Percentiles rank a stretch among this genome's conserved stretches.
These are phyloP conservation scores for Microctenopoma lineatum DNA, from an alignment of 2,797 vertebrate genomes.

Conservation along the genomic window DNA sequence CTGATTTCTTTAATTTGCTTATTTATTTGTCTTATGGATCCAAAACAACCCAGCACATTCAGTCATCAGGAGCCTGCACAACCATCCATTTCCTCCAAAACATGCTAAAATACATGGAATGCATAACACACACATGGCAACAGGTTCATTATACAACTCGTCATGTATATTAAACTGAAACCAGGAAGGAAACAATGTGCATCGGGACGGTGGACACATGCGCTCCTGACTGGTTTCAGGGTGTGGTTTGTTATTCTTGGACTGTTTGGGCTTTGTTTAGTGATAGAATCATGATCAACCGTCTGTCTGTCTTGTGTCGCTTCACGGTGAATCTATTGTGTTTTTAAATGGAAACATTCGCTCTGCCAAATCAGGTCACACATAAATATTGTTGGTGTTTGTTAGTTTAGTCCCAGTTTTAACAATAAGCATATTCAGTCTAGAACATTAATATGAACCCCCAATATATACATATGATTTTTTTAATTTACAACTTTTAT, in stretches of 20 bases:
- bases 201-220: background rate
- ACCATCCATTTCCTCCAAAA: background rate
- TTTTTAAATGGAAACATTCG: slow-evolving; percentile 2
- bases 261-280: slow-evolving; percentile 1
- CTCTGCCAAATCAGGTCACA: background rate
- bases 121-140: slow-evolving; percentile 10
- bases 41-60: slow-evolving; percentile 21
- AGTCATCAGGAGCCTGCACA: rapidly evolving
- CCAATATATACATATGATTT: too few species aligned
- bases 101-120: slow-evolving; percentile 6
- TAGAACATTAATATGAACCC: background rate
- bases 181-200: slow-evolving; percentile 6
- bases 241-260: slow-evolving; percentile 58
- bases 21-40: background rate
- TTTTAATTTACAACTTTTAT: too few species aligned
- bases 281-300: slow-evolving; percentile 19
- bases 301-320: background rate
- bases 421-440: background rate
- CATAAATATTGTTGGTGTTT: background rate
- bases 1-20: too few species aligned
- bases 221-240: slow-evolving; percentile 68
- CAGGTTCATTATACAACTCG: background rate
- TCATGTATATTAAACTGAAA: slow-evolving; percentile 29
- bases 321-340: background rate
- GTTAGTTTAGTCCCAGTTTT: background rate